Percentiles rank a stretch among this genome's conserved stretches.
phyloP scores from a whole-genome alignment of 2,888 invertebrate species.

The Agrotis segetum region DNA sequence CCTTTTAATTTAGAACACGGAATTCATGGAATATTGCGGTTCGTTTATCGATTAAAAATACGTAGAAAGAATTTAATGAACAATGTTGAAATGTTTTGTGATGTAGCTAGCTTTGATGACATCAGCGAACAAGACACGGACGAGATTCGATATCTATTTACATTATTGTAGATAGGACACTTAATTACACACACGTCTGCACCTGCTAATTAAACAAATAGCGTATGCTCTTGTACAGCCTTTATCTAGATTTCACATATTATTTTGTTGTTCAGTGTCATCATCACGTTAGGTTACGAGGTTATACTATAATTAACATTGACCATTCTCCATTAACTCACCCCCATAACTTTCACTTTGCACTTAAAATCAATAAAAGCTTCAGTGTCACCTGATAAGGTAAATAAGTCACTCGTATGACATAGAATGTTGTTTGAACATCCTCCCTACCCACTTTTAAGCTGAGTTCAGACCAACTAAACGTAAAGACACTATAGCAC shows the following conservation, averaged over 20 bases:
- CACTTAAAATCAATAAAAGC: conserved; percentile 39
- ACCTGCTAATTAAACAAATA: conserved; percentile 25
- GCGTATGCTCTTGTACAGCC: conserved; percentile 6
- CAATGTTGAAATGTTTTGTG: conserved; percentile 19
- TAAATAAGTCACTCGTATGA: conserved; percentile 32
- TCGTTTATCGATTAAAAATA: conserved; percentile 49
- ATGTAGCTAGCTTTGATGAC: conserved; percentile 35
- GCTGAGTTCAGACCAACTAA: conserved; percentile 18
- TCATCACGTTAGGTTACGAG: background rate
- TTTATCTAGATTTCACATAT: conserved; percentile 7
- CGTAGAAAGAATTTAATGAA: conserved; percentile 31
- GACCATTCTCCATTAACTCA: conserved; percentile 43
- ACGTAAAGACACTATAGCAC: background rate
- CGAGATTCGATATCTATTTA: conserved; percentile 45
- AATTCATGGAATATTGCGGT: conserved; percentile 36
- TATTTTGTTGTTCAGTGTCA: conserved; percentile 5
- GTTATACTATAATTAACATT: conserved; percentile 32
- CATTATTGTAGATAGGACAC: conserved; percentile 35
- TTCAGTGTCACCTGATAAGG: conserved; percentile 29
- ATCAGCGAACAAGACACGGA: conserved; percentile 24
- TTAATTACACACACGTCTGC: conserved; percentile 20
- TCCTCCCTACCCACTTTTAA: conserved; percentile 23
- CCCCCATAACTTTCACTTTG: conserved; percentile 48
- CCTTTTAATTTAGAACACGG: conserved; percentile 42
- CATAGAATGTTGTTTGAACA: conserved; percentile 24